Base-by-base conservation (phyloP, 92 coral and sea anemone species). In the Epizoanthus scotinus region DNA sequence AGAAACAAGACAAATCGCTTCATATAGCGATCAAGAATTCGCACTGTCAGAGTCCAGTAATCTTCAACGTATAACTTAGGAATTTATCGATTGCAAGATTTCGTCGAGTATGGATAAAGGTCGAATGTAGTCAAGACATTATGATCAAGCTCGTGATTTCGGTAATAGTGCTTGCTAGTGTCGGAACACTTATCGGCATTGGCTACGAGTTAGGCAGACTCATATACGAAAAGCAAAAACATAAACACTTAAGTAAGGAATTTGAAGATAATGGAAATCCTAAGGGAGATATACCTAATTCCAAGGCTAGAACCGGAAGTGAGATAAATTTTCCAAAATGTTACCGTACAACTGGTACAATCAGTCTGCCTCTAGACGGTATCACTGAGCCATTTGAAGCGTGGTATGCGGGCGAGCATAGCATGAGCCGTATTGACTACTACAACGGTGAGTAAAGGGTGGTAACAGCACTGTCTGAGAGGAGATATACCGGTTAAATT, bases 351-450 rank as follows among this genome's bases (percentile, higher is more conserved):
- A 91, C 99, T 18, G 99, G 99, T 4, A 83, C 86, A 63, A 89
- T 95, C 3, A 74, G 83, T 18, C 86, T 95, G 2, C 99, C 99
- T 1, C 98, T 91, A 78, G 92, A 93, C 60, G 84, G 89, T n/a
- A 95, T 95, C 65, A 90, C 84, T 70, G 99, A 95, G 57, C 99
- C 99, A 3, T 95, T 95, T 58, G 99, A 95, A 74, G 90, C 89
- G 63, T 95, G 99, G 99, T 95, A 89, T 54, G 77, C 94, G 3
- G 79, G 83, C 3, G 84, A 89, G 26, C 87, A 91, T 28, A 94
- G 84, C 72, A 89, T 97, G 75, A 95, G 99, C 84, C 87, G 99
- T 56, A 90, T 95, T 25, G 99, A 95, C 71, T 95, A 93, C 70
- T 95, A 90, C 83, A 88, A 90, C 81, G 97, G 98, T 92, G 71